Evolutionary conservation across 2,888 invertebrate species (phyloP).

Genomic region (Aradus depressus): DNA sequence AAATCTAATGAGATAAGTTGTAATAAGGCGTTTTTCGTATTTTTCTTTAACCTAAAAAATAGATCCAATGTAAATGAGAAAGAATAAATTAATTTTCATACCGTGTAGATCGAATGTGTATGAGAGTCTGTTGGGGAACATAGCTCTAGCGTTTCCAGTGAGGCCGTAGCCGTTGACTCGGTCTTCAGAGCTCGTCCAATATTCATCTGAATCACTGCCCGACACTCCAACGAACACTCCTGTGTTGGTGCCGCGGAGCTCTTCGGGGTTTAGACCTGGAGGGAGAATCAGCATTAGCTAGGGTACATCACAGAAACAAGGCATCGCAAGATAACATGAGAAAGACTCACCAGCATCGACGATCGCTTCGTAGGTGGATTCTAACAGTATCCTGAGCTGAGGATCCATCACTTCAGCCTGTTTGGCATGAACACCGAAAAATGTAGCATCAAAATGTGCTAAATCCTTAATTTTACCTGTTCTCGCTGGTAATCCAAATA

Average conservation of each 20-base stretch:
- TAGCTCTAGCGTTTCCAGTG: conserved; percentile 87
- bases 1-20: too few relatives aligned
- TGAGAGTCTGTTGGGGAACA: conserved; percentile 95
- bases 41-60: too few relatives aligned
- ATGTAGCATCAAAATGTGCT: conserved; percentile 69
- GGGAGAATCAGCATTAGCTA: neutral
- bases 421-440: conserved; percentile 82
- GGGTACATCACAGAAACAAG: neutral
- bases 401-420: conserved; percentile 87
- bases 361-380: conserved; percentile 81
- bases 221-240: conserved; percentile 93
- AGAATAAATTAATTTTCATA: neutral
- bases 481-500: conserved; percentile 66
- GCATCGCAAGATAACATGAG: too few relatives aligned
- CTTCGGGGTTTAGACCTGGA: conserved; percentile 64
- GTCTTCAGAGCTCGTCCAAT: conserved; percentile 76
- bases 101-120: conserved; percentile 68
- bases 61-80: too few relatives aligned
- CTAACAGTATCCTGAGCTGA: conserved; percentile 76
- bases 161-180: conserved; percentile 78
- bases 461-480: conserved; percentile 74
- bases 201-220: conserved; percentile 78
- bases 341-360: conserved; percentile 59
- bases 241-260: conserved; percentile 74
- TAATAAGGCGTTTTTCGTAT: too few relatives aligned